These are phyloP conservation scores for Lepus europaeus DNA, from an alignment of 2,113 vertebrate species.

Conservation along the genomic window DNA sequence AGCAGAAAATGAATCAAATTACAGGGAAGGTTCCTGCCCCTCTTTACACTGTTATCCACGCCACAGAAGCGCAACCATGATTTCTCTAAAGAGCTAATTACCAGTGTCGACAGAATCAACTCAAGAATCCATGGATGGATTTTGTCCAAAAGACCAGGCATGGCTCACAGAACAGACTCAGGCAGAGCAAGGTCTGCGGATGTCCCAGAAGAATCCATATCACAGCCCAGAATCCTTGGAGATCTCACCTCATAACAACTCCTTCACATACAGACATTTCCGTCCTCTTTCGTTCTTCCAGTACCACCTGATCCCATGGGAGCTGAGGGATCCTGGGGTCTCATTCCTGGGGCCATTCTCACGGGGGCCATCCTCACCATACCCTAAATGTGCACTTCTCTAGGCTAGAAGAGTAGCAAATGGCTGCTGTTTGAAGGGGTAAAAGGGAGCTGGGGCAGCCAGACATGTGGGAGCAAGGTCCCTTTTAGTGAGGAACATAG, in stretches of 20 bases:
- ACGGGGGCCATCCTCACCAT: background rate
- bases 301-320: too few relatives aligned
- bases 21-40: conserved; percentile 18
- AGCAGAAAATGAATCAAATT: conserved; percentile 76
- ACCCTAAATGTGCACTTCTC: background rate
- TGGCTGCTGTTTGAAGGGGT: background rate
- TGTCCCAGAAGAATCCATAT: background rate
- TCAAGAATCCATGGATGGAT: conserved; percentile 3
- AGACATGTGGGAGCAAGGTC: background rate
- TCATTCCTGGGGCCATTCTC: background rate
- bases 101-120: conserved; percentile 62
- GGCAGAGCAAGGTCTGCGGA: background rate
- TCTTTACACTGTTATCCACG: background rate
- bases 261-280: background rate
- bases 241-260: background rate
- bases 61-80: background rate
- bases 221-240: background rate
- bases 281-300: background rate
- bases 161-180: background rate
- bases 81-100: conserved; percentile 66
- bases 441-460: background rate
- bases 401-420: background rate
- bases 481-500: background rate
- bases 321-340: background rate
- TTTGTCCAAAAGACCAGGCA: background rate